Evolutionary conservation across 2,113 vertebrate species (phyloP).

Genomic region (Pithys albifrons): DNA sequence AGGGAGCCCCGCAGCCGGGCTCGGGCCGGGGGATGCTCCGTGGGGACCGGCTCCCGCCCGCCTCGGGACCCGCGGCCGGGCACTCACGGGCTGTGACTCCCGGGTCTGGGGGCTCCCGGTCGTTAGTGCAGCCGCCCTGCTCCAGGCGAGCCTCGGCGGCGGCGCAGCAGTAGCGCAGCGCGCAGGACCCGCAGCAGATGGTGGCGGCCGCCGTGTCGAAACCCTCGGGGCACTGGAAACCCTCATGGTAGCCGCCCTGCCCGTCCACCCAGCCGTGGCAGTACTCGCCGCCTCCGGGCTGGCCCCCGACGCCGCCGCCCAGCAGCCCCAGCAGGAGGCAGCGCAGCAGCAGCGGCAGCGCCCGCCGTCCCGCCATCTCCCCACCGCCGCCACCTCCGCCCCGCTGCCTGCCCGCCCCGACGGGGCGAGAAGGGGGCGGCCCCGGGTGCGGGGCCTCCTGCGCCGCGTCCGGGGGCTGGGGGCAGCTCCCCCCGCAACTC

Average conservation of each 20-base stretch:
- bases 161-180: slow-evolving; percentile 93
- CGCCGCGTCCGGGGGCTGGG: neutral
- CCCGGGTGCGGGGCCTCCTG: neutral
- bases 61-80: neutral
- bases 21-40: neutral
- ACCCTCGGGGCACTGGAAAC: slow-evolving; percentile 95
- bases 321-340: slow-evolving; percentile 83
- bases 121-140: slow-evolving; percentile 92
- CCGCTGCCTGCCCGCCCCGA: neutral
- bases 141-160: slow-evolving; percentile 88
- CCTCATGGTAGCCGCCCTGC: slow-evolving; percentile 88
- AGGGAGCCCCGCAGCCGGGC: too few species aligned
- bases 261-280: slow-evolving; percentile 95
- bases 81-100: slow-evolving; percentile 87
- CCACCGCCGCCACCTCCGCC: neutral
- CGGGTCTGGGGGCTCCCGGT: slow-evolving; percentile 81
- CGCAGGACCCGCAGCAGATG: slow-evolving; percentile 94
- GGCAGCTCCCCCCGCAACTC: neutral
- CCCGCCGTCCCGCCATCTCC: neutral
- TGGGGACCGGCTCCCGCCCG: neutral
- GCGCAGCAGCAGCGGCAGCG: slow-evolving; percentile 71
- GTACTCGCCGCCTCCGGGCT: slow-evolving; percentile 85
- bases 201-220: slow-evolving; percentile 91
- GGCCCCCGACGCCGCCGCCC: slow-evolving; percentile 78
- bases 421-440: neutral